Conservation (phyloP, 2,113 vertebrate genomes). For the Mus musculus region DNA sequence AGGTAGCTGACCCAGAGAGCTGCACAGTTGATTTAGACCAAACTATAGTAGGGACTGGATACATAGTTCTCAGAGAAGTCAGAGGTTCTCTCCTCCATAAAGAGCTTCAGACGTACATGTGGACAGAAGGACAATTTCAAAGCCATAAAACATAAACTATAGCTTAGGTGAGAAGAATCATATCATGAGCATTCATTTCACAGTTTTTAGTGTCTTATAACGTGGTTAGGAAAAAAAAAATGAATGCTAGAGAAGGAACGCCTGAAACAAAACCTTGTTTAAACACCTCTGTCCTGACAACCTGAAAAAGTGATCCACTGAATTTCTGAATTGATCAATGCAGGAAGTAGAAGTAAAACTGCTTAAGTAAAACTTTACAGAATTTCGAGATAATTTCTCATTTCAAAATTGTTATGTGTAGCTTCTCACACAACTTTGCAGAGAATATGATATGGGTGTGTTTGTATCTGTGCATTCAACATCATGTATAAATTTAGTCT, state of each 20-base stretch:
- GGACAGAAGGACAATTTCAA: slow-evolving; percentile 15
- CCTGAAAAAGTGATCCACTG: too few relatives aligned
- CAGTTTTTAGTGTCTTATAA: neutral
- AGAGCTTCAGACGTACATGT: neutral
- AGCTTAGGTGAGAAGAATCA: slow-evolving; percentile 24
- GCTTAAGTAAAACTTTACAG: too few relatives aligned
- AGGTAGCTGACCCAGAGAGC: neutral
- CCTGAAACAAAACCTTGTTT: neutral
- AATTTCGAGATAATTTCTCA: too few relatives aligned
- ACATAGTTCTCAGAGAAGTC: neutral
- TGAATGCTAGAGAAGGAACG: neutral
- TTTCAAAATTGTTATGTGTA: too few relatives aligned
- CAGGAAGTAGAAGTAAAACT: too few relatives aligned
- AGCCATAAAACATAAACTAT: slow-evolving; percentile 20
- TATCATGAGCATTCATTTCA: neutral
- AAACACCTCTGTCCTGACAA: too few relatives aligned
- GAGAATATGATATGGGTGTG: too few relatives aligned
- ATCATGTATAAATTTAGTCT: too few relatives aligned
- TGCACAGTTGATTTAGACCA: slow-evolving; percentile 32
- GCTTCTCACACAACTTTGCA: too few relatives aligned
- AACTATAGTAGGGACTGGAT: neutral
- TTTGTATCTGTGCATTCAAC: too few relatives aligned
- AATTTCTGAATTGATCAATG: too few relatives aligned
- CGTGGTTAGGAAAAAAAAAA: slow-evolving; percentile 41
- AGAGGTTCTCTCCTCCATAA: slow-evolving; percentile 28